Evolutionary conservation across 2,888 invertebrate species (phyloP).

Genomic region (Dioctria rufipes): DNA sequence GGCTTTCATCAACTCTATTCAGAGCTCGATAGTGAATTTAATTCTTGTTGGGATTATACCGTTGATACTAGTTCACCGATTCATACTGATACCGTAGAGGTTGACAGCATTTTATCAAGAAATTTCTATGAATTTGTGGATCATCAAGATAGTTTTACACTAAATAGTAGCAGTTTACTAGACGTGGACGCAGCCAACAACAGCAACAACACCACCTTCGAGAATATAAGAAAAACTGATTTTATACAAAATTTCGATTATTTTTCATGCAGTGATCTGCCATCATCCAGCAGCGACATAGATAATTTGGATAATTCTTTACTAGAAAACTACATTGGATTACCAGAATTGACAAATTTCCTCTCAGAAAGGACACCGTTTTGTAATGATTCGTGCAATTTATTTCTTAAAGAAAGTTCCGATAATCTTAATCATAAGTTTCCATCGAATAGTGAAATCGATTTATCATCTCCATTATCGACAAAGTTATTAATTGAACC

Average conservation of each 20-base stretch:
- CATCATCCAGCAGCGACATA: not conserved
- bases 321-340: conserved; percentile 68
- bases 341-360: conserved; percentile 67
- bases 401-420: conserved; percentile 72
- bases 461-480: not conserved
- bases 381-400: conserved; percentile 74
- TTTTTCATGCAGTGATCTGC: conserved; percentile 5
- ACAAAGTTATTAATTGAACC: conserved; percentile 60
- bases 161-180: conserved; percentile 24
- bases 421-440: conserved; percentile 65
- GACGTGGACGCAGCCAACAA: conserved; percentile 51
- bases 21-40: conserved; percentile 63
- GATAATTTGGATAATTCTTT: conserved; percentile 68
- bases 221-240: conserved; percentile 54
- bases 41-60: conserved; percentile 51
- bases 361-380: conserved; percentile 74
- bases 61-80: not conserved
- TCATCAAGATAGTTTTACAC: conserved; percentile 41
- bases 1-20: conserved; percentile 70
- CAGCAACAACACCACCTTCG: conserved; percentile 46
- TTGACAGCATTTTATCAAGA: conserved; percentile 22
- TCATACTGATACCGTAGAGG: not conserved
- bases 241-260: conserved; percentile 57
- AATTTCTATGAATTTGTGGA: conserved; percentile 14
- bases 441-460: not conserved